Conservation (phyloP, 2,888 invertebrate species). For the Dasypolia templi region DNA sequence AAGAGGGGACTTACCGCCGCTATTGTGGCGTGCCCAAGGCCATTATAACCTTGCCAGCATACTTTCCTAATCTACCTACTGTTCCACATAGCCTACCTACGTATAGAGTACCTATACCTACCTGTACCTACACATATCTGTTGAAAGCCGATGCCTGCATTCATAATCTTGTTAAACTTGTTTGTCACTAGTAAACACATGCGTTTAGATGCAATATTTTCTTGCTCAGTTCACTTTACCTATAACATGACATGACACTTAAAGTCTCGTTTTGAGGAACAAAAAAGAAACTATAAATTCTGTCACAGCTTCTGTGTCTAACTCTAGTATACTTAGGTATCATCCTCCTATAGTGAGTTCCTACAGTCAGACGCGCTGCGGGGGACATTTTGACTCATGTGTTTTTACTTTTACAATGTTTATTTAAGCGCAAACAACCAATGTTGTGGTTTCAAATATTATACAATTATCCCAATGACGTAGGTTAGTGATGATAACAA, state of each 20-base stretch:
- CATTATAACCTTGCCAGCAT: neutral
- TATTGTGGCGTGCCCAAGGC: too few species aligned
- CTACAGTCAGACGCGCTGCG: conserved; percentile 61
- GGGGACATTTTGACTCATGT: conserved; percentile 69
- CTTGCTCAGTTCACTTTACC: conserved; percentile 36
- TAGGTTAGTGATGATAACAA: conserved; percentile 46
- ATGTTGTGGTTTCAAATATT: conserved; percentile 47
- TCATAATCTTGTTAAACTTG: conserved; percentile 61
- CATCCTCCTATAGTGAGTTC: conserved; percentile 37
- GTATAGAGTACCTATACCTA: neutral
- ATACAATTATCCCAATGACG: conserved; percentile 57
- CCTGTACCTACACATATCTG: conserved; percentile 12
- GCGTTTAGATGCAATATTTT: conserved; percentile 42
- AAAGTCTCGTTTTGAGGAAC: neutral
- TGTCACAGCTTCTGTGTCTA: conserved; percentile 12
- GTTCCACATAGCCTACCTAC: neutral
- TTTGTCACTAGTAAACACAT: conserved; percentile 51
- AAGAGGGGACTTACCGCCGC: too few species aligned
- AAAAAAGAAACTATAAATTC: conserved; percentile 13
- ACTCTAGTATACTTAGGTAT: neutral
- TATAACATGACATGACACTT: too few species aligned
- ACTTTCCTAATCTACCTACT: conserved; percentile 1
- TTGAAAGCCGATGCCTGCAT: conserved; percentile 53
- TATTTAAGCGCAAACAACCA: conserved; percentile 25
- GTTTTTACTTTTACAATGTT: conserved; percentile 52